Evolutionary conservation across 2,113 vertebrate species (phyloP).

Genomic region (Ptyas mucosa): DNA sequence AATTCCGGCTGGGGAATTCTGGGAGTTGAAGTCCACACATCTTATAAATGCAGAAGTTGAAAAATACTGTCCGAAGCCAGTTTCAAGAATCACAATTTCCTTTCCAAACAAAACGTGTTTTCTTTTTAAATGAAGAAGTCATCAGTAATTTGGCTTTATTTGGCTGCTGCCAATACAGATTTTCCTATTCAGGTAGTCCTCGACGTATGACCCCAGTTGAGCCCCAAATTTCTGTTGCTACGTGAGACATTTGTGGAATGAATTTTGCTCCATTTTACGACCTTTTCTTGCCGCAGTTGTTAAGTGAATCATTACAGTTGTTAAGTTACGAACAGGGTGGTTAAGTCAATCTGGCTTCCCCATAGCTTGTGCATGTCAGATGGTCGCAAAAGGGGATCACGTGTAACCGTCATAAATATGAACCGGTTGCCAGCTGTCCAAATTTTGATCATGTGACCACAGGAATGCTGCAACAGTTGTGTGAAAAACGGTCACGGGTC

Average conservation of each 20-base stretch:
- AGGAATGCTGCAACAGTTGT: background rate
- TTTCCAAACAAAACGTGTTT: background rate
- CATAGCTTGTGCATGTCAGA: background rate
- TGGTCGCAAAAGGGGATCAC: too few relatives aligned
- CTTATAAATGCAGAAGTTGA: background rate
- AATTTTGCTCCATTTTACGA: fast-evolving
- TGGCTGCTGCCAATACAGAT: background rate
- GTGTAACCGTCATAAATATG: background rate
- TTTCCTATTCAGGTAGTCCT: background rate
- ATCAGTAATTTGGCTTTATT: background rate
- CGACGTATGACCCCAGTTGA: background rate
- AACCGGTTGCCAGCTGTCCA: background rate
- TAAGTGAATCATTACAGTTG: background rate
- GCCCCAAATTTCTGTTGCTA: background rate
- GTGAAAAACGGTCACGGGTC: background rate
- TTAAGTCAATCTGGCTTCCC: too few relatives aligned
- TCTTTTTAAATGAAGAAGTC: background rate
- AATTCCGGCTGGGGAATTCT: background rate
- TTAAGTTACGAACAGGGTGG: too few relatives aligned
- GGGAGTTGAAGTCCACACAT: background rate
- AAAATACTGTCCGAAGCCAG: background rate
- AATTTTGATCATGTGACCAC: background rate
- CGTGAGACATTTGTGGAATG: background rate
- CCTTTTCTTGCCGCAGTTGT: background rate
- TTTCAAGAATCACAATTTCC: background rate